These are phyloP conservation scores for Mesoligia furuncula DNA, from an alignment of 2,888 invertebrate genomes.

Conservation along the genomic window DNA sequence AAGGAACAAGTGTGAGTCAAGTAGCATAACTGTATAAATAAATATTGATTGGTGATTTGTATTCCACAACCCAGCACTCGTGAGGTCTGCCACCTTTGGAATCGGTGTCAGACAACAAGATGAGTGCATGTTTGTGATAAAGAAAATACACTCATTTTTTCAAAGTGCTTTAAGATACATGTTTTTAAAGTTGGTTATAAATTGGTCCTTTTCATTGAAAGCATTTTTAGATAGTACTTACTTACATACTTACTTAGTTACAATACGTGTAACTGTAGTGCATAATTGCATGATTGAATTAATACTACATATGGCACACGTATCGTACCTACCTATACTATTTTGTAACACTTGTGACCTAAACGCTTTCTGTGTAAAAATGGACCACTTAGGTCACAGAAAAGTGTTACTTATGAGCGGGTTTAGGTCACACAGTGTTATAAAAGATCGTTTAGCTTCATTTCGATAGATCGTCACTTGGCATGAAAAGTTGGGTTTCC, in stretches of 20 bases:
- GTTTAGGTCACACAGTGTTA: no score
- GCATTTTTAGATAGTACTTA: neutral
- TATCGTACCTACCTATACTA: no score
- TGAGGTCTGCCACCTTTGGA: conserved; percentile 21
- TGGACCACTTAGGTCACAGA: no score
- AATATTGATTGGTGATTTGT: conserved; percentile 50
- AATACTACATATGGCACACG: no score
- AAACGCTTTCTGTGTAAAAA: no score
- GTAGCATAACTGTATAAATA: conserved; percentile 29
- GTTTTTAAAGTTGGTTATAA: neutral
- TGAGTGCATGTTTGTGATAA: neutral
- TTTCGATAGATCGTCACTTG: neutral
- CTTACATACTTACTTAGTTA: no score
- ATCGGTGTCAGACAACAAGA: conserved; percentile 9
- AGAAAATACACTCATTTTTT: neutral
- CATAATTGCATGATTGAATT: no score
- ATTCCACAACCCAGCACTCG: conserved; percentile 12
- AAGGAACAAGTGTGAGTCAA: conserved; percentile 26
- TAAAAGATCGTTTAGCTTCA: no score
- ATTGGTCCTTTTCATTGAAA: neutral
- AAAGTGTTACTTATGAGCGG: no score
- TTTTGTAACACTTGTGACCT: no score
- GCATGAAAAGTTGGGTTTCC: neutral
- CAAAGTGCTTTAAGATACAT: neutral
- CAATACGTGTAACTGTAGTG: no score